Percentiles rank a stretch among this genome's conserved stretches.
These are phyloP conservation scores for Corythaeola cristata DNA, from an alignment of 2,113 vertebrate genomes.

Conservation along the genomic window DNA sequence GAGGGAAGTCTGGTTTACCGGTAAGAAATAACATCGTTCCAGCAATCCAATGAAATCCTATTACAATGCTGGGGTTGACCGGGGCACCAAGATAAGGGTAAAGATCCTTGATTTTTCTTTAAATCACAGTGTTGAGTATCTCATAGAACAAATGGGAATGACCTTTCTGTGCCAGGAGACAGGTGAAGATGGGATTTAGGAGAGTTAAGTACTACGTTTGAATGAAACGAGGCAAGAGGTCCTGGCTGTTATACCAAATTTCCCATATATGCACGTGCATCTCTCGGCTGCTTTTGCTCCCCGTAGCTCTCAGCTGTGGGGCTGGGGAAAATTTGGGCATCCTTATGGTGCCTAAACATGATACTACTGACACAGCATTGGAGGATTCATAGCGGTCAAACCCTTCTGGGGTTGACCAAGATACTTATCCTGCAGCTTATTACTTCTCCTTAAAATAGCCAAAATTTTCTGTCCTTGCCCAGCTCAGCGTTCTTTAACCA, in stretches of 20 bases:
- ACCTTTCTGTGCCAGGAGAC: not conserved
- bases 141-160: not conserved
- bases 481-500: not conserved
- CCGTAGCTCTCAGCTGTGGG: not conserved
- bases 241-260: not conserved
- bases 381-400: not conserved
- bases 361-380: fast-evolving
- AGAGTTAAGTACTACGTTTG: not conserved
- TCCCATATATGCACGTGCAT: not conserved
- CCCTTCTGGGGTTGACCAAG: not conserved
- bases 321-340: not conserved
- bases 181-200: not conserved
- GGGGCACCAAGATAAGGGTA: not conserved
- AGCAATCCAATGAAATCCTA: not conserved
- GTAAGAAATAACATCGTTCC: not conserved
- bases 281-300: not conserved
- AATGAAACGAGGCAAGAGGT: not conserved
- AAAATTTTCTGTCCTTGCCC: not conserved
- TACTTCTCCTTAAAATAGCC: not conserved
- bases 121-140: not conserved
- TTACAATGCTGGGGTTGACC: not conserved
- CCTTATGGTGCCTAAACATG: not conserved
- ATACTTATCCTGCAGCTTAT: not conserved
- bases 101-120: not conserved
- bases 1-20: not conserved